Evolutionary conservation across 2,797 vertebrate species (phyloP), one percentile per base, ranked within the genome.

Genomic region (Enteromius anoplus): DNA sequence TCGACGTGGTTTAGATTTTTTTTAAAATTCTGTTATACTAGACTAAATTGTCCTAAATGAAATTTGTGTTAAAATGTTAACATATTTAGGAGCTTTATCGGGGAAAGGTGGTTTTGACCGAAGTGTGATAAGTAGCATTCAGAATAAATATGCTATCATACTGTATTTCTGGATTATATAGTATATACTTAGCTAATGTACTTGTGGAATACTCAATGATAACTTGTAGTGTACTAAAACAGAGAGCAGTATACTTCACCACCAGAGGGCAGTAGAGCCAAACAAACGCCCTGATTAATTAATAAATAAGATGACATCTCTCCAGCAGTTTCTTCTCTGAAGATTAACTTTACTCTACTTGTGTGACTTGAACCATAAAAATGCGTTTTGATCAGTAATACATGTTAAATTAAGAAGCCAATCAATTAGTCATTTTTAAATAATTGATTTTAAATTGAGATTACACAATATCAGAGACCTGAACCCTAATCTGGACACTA

Each of bases 251-350:
- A 8, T 37, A 0, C 26, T 32, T 64, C 45, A 71, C 81, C 85
- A 83, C 64, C 58, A 86, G 85, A 86, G 85, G 77, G 2, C 77
- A 86, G 77, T 26, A 66, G 4, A 82, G 49, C 32, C 4, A 15
- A 21, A 66, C 17, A 21, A 53, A 37, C 23, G n/a, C 2, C 32
- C 17, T 73, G 4, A n/a, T 53, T 75, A 15, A 37, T 34, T 15
- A 55, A 53, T n/a, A 34, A 73, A 53, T 15, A 15, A 6, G 4
- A 72, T 1, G 0, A 68, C 40, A 40, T 40, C 19, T 42, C 21
- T 32, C 0, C 49, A 23, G 11, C n/a, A 5, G 23, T 77, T 47
- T 62, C 10, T 32, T 49, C 11, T 32, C 5, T 51, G 6, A 19
- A 19, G 15, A 49, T 5, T 7, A 14, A 12, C 26, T 19, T 3